Evolutionary conservation across 2,888 invertebrate genomes (phyloP), one percentile per base, ranked within the genome.

Genomic region (Lepetodrilus schrolli): DNA sequence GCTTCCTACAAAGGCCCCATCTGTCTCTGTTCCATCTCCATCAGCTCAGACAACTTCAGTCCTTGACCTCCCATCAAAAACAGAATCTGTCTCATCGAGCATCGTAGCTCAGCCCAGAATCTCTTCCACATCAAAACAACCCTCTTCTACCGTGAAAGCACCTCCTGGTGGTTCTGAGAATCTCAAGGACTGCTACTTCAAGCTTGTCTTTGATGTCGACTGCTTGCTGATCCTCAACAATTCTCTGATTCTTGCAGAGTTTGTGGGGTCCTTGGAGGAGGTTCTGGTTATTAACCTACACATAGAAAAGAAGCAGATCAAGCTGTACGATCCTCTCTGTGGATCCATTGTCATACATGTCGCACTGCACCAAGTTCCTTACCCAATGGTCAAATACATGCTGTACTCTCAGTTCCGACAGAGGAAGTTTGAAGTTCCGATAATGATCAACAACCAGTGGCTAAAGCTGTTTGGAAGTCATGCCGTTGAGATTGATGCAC

Each of bases 241-340:
- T 58, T 68, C 76, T n/a, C 58, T 73, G 38, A 51, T 50, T 30
- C 66, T 76, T 23, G 68, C 66, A 17, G 78, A 80, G 21, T 83
- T 83, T 69, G 72, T 78, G 73, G 76, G 78, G 13, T 75, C 79
- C 4, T 73, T 81, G 4, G 66, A 76, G 17, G 74, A 74, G 20
- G 72, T 75, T 21, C 26, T 83, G 1, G 73, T 73, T 23, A 36
- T 66, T 7, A 65, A 66, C n/a, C 72, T 78, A 1, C 43, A 75
- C n/a, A 49, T 82, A 2, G 30, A 48, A 7, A 70, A 73, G 13
- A 49, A 77, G 20, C 21, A 47, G 2, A 68, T 81, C 7, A 71
- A 77, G 37, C 75, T 79, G 10, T 74, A 75, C 4, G 66, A 80
- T 20, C 70, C 82, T 17, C 21, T 66, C 4, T 83, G 82, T 37